phyloP scores from a whole-genome alignment of 2,888 invertebrate species.

The Cerastis rubricosa region DNA sequence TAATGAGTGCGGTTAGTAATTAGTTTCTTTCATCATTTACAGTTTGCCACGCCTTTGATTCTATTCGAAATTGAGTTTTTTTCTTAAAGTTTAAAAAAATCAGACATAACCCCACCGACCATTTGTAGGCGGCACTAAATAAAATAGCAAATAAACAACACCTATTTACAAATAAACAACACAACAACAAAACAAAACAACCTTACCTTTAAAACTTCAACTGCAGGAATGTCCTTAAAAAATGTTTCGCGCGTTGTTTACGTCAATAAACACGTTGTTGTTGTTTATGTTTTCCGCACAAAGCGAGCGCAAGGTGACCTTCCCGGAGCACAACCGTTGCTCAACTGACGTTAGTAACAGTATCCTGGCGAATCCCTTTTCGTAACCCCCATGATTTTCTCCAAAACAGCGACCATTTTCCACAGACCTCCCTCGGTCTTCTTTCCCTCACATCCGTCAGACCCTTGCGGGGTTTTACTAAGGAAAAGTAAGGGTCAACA shows the following conservation, averaged over 20 bases:
- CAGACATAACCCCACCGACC: not conserved
- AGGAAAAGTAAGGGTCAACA: slow-evolving; percentile 69
- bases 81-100: not conserved
- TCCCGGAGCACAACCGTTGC: slow-evolving; percentile 75
- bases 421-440: slow-evolving; percentile 70
- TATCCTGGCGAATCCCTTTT: slow-evolving; percentile 83
- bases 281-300: slow-evolving; percentile 84
- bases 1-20: not conserved
- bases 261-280: slow-evolving; percentile 88
- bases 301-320: slow-evolving; percentile 75
- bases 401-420: slow-evolving; percentile 67
- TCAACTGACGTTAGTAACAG: slow-evolving; percentile 88
- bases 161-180: slow-evolving; percentile 43
- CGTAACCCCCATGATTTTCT: slow-evolving; percentile 80
- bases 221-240: slow-evolving; percentile 70
- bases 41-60: not conserved
- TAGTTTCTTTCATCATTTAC: no score
- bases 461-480: not conserved
- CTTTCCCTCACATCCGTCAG: not conserved
- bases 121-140: not conserved
- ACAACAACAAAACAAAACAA: slow-evolving; percentile 54
- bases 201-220: slow-evolving; percentile 66
- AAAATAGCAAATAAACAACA: slow-evolving; percentile 9
- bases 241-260: slow-evolving; percentile 82
- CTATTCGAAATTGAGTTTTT: not conserved